These are phyloP conservation scores for Scaptomyza parva DNA, from an alignment of 2,888 invertebrate genomes.

Conservation along the genomic window DNA sequence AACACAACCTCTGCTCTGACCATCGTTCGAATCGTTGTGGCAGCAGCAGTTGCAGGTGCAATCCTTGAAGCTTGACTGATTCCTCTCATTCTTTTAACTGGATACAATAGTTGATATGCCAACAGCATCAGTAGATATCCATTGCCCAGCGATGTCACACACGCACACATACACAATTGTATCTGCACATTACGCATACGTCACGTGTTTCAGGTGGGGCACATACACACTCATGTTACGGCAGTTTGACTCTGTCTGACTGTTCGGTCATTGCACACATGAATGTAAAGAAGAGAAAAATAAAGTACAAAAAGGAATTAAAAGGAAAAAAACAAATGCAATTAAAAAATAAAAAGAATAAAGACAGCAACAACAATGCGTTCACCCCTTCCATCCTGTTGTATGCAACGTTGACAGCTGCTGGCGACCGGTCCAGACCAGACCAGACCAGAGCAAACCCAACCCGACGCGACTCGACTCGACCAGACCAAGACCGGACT, in stretches of 20 bases:
- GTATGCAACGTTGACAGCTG: conserved; percentile 45
- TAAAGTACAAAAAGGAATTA: conserved; percentile 24
- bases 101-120: conserved; percentile 28
- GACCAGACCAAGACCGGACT: conserved; percentile 41
- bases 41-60: conserved; percentile 4
- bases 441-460: conserved; percentile 16
- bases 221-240: conserved; percentile 17
- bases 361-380: conserved; percentile 26
- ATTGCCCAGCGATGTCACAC: conserved; percentile 6
- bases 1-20: conserved; percentile 6
- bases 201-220: conserved; percentile 43
- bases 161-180: conserved; percentile 11
- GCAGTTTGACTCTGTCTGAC: conserved; percentile 43
- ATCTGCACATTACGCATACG: conserved; percentile 56
- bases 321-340: conserved; percentile 58
- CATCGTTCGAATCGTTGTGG: not conserved
- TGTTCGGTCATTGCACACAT: conserved; percentile 53
- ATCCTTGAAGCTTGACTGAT: not conserved
- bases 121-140: conserved; percentile 41
- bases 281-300: conserved; percentile 14
- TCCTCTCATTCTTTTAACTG: not conserved
- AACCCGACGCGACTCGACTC: too few species aligned
- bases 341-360: conserved; percentile 27
- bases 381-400: too few species aligned
- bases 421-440: conserved; percentile 18